Base-by-base conservation (phyloP, 2,113 vertebrate genomes). In the Talpa occidentalis region DNA sequence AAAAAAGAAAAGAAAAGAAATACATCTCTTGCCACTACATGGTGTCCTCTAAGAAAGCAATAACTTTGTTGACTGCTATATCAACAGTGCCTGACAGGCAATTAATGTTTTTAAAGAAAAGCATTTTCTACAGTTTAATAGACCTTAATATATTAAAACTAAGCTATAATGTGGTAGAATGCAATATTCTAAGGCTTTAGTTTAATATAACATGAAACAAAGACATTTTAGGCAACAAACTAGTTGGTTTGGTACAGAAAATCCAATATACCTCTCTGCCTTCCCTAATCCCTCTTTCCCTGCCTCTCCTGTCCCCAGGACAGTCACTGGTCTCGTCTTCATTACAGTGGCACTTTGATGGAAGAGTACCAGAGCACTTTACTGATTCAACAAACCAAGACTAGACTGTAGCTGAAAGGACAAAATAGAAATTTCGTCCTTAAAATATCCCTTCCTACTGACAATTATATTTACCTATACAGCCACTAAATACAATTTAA, bases 341-440 rank as follows among this genome's bases (percentile, higher is more conserved):
- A 32, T 26, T 79, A 3, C 2, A 42, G 10, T 10, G 32, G 35
- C 19, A 88, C 85, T 86, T 66, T 88, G 35, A 52, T 80, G 7
- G 47, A 85, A 80, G 83, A 79, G 37, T 60, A 85, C 19, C 67
- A 90, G 8, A 87, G 62, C 42, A 54, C 60, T 77, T 35, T 64
- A 26, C 0, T 82, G 54, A 64, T 37, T 91, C 2, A 91, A 74
- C 9, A 22, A 93, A 85, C 12, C 81, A 79, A 93, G 73, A 80
- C 35, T 64, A 59, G 84, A 76, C 82, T 74, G 80, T 2, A 64
- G 22, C 17, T 66, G 4, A 47, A 81, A 62, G 26, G 7, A 82
- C 44, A 85, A 89, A 97, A 87, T 14, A 96, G 37, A 95, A 88
- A 93, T 42, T 59, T 74, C 26, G 30, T 32, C 21, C 70, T 85